Conservation (phyloP, 2,888 invertebrate species). For the Zaprionus bogoriensis region DNA sequence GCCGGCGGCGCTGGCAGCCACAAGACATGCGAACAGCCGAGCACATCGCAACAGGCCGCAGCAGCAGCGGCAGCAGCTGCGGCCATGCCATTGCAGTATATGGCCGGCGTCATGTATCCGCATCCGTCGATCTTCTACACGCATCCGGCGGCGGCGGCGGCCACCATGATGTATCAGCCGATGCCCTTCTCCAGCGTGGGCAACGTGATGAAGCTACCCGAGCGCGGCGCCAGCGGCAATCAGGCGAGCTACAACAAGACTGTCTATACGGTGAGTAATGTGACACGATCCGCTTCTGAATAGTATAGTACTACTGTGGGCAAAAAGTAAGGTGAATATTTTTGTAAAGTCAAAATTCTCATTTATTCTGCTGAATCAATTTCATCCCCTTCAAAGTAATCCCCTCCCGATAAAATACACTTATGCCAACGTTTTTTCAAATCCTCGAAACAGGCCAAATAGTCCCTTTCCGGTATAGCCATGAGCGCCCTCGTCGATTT, state of each 20-base stretch:
- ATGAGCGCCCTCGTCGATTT: too few relatives aligned
- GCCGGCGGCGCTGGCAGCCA: conserved; percentile 11
- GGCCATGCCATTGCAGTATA: conserved; percentile 85
- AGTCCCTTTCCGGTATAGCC: too few relatives aligned
- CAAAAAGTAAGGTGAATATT: too few relatives aligned
- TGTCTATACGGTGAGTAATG: conserved; percentile 53
- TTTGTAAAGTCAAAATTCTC: too few relatives aligned
- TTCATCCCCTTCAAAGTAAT: too few relatives aligned
- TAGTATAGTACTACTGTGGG: too few relatives aligned
- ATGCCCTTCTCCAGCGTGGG: conserved; percentile 83
- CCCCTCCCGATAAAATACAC: too few relatives aligned
- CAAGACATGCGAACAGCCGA: conserved; percentile 57
- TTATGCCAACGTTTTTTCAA: too few relatives aligned
- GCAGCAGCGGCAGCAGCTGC: conserved; percentile 35
- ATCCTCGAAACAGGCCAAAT: too few relatives aligned
- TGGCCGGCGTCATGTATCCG: conserved; percentile 86
- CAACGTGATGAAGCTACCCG: conserved; percentile 57
- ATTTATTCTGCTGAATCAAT: too few relatives aligned
- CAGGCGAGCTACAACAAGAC: conserved; percentile 49
- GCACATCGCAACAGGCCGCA: conserved; percentile 63
- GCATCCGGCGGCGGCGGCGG: conserved; percentile 82
- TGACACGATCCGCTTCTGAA: too few relatives aligned
- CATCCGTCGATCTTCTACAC: conserved; percentile 85
- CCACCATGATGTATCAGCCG: conserved; percentile 86
- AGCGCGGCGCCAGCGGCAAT: conserved; percentile 38